phyloP scores from a whole-genome alignment of 2,888 invertebrate species.

The Trichopria drosophilae region DNA sequence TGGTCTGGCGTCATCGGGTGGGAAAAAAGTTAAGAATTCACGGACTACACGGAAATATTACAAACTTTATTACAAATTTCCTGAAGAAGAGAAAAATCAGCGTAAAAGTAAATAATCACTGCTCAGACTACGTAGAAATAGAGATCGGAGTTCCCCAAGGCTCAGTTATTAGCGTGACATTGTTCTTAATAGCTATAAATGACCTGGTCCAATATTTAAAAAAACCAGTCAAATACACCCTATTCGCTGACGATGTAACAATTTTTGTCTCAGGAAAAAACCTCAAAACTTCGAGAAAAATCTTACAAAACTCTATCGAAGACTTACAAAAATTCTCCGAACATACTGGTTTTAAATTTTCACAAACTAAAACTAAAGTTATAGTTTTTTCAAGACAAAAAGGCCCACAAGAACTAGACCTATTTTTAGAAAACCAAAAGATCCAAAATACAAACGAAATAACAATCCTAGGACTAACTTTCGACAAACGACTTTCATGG shows the following conservation, averaged over 20 bases:
- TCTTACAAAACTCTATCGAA: conserved; percentile 27
- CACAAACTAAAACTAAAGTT: conserved; percentile 25
- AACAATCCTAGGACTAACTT: conserved; percentile 29
- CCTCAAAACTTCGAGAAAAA: conserved; percentile 10
- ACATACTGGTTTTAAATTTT: conserved; percentile 33
- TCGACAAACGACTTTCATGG: conserved; percentile 35
- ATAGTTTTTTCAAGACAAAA: conserved; percentile 22
- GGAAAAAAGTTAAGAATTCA: conserved; percentile 16
- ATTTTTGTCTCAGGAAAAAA: conserved; percentile 24
- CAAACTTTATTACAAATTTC: conserved; percentile 28
- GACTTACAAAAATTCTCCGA: conserved; percentile 24
- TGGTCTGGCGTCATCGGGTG: conserved; percentile 28
- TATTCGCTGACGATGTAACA: conserved; percentile 33
- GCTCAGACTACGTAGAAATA: conserved; percentile 11
- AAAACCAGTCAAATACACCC: conserved; percentile 16
- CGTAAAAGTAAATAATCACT: conserved; percentile 11
- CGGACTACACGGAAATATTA: conserved; percentile 16
- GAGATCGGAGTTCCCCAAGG: conserved; percentile 33
- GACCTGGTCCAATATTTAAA: conserved; percentile 5
- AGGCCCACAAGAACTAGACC: too few relatives aligned
- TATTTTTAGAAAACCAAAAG: too few relatives aligned
- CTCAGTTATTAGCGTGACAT: conserved; percentile 29
- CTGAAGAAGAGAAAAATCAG: conserved; percentile 17
- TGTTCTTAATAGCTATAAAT: conserved; percentile 34
- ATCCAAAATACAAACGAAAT: too few relatives aligned